Evolutionary conservation across 2,888 invertebrate genomes (phyloP).

Genomic region (Parnassius mnemosyne): DNA sequence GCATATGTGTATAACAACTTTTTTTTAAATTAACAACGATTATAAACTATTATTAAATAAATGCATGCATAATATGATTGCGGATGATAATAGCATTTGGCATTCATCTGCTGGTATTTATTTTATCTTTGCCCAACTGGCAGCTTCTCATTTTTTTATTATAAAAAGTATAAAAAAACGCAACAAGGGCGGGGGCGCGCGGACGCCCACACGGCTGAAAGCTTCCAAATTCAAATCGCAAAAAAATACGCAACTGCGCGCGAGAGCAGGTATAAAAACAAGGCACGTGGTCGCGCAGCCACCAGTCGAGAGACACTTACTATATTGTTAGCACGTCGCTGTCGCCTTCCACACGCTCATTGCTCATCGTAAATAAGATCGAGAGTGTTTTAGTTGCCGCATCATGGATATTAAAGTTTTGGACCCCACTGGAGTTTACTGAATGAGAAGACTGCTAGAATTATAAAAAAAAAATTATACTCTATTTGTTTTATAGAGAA

Average conservation of each 20-base stretch:
- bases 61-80: not conserved
- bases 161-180: constrained; percentile 41
- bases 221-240: constrained; percentile 77
- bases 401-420: constrained; percentile 72
- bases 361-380: constrained; percentile 72
- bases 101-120: constrained; percentile 15
- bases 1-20: no score
- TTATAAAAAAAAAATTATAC: constrained; percentile 2
- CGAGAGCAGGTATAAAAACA: constrained; percentile 67
- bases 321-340: constrained; percentile 56
- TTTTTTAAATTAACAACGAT: no score
- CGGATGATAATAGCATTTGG: not conserved
- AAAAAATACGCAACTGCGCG: constrained; percentile 72
- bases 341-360: constrained; percentile 44
- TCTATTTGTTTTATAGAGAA: not conserved
- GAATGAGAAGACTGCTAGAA: constrained; percentile 27
- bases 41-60: not conserved
- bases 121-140: constrained; percentile 42
- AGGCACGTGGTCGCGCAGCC: constrained; percentile 65
- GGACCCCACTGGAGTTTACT: constrained; percentile 76
- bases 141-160: constrained; percentile 48
- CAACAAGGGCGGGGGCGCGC: constrained; percentile 67
- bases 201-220: constrained; percentile 73
- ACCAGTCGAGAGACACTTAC: constrained; percentile 63
- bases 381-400: constrained; percentile 57